Conservation (phyloP, 2,113 vertebrate species). For the Noturus placidus region DNA sequence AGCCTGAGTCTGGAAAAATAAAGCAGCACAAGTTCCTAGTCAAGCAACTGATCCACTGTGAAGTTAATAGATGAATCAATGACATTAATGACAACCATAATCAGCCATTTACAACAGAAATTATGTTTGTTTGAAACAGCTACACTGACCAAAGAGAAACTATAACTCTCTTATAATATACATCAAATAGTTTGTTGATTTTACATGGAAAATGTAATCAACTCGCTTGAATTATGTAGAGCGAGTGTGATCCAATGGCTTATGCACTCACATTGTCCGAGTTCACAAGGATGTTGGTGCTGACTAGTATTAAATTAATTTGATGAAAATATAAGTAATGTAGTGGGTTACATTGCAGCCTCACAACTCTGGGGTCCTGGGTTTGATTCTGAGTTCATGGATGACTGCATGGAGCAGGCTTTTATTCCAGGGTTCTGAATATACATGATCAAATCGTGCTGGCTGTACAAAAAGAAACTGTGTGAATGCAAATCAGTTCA, state of each 20-base stretch:
- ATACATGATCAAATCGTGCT: slow-evolving; percentile 2
- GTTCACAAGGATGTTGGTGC: neutral
- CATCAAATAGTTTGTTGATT: neutral
- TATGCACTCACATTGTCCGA: neutral
- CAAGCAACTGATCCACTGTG: too few relatives aligned
- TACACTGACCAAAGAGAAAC: too few relatives aligned
- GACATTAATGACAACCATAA: too few relatives aligned
- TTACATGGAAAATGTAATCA: neutral
- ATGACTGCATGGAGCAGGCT: neutral
- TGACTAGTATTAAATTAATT: neutral
- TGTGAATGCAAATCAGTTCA: neutral
- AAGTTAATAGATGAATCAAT: too few relatives aligned
- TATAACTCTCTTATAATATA: neutral
- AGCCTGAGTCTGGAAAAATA: too few relatives aligned
- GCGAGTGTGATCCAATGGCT: neutral
- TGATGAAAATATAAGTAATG: neutral
- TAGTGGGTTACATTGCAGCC: neutral
- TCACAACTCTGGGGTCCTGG: neutral
- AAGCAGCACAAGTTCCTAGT: too few relatives aligned
- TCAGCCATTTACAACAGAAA: too few relatives aligned
- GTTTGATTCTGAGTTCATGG: neutral
- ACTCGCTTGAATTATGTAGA: neutral
- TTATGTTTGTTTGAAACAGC: too few relatives aligned
- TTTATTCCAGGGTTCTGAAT: neutral
- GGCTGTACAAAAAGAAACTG: neutral